phyloP scores from a whole-genome alignment of 1,140 invertebrate species.

The Pseudomyrmex dendroicus region DNA sequence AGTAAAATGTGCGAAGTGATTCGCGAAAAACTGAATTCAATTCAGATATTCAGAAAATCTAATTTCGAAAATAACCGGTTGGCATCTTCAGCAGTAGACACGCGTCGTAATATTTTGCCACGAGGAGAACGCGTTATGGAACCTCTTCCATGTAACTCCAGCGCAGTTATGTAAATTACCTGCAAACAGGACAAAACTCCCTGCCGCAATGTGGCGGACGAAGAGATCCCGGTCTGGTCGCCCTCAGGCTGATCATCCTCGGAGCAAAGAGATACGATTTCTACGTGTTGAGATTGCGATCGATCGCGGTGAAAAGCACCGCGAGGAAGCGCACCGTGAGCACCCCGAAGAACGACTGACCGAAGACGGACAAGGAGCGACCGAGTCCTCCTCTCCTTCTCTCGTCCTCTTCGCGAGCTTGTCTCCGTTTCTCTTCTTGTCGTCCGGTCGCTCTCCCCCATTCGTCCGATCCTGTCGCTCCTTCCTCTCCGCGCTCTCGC shows the following conservation, averaged over 20 bases:
- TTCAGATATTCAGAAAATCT: not conserved
- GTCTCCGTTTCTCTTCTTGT: slow-evolving; percentile 64
- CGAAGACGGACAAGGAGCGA: slow-evolving; percentile 68
- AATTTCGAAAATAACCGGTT: not conserved
- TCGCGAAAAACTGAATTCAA: not conserved
- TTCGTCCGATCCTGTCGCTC: slow-evolving; percentile 55
- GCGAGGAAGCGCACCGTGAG: slow-evolving; percentile 46
- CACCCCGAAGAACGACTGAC: slow-evolving; percentile 66
- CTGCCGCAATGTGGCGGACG: slow-evolving; percentile 79
- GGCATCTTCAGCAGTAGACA: not conserved
- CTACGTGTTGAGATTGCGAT: slow-evolving; percentile 10
- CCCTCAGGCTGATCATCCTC: slow-evolving; percentile 76
- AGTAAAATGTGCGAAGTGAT: not conserved
- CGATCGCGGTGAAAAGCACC: slow-evolving; percentile 60
- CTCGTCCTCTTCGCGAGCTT: slow-evolving; percentile 34
- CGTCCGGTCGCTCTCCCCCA: slow-evolving; percentile 27
- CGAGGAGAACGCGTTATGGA: too few species aligned
- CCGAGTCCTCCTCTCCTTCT: slow-evolving; percentile 53
- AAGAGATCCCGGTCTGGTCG: slow-evolving; percentile 67
- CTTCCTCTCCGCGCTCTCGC: slow-evolving; percentile 33
- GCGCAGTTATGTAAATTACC: slow-evolving; percentile 69
- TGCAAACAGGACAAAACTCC: slow-evolving; percentile 80
- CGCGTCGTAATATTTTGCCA: not conserved
- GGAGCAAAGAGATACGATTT: not conserved
- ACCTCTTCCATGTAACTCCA: too few species aligned